Evolutionary conservation across 37 sponge, comb jelly and placozoan species (phyloP), one percentile per base, ranked within the genome.

Genomic region (Hexactinellida sp.): DNA sequence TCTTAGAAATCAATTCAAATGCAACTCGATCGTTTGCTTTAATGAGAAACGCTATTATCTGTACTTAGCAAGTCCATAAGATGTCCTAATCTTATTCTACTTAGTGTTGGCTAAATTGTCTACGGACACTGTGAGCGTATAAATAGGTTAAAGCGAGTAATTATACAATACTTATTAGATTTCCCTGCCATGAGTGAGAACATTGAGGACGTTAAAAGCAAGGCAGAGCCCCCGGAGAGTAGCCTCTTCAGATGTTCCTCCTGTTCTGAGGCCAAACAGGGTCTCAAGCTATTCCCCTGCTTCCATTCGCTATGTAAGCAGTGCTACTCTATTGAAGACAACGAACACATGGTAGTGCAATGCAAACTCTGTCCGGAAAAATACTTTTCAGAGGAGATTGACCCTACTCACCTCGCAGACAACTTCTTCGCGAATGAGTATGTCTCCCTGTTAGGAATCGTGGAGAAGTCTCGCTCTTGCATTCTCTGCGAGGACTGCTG

Each of bases 341-440:
- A 63, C 30, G 76, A 63, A 28, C 76, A 63, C 30, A 63, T 10
- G 21, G 76, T 63, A 21, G 76, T 63, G 3, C 76, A 63, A 63
- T 63, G 76, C 76, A 63, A 63, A 63, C 34, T 63, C 25, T 63
- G 76, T 63, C 76, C 76, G 3, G 76, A 63, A 63, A 63, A 63
- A n/a, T 63, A 63, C 30, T 63, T 63, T 23, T 10, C 76, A 23
- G 76, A 63, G 5, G 76, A 63, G 30, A 63, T 63, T 28, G 76
- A 63, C 13, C 76, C 76, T 7, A n/a, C 76, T 23, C 76, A 63
- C 5, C 13, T 63, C 1, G 25, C 76, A 21, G 76, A 63, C 76
- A 63, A 63, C 76, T 63, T 63, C 13, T 63, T 63, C 34, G 76
- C 76, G 76, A 63, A 63, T 63, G 76, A 63, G 76, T 63, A 63